A percentile compares a stretch with the other conserved stretches of the same genome.
Conservation (phyloP, 1,140 invertebrate genomes). For the Chlorops oryzae region DNA sequence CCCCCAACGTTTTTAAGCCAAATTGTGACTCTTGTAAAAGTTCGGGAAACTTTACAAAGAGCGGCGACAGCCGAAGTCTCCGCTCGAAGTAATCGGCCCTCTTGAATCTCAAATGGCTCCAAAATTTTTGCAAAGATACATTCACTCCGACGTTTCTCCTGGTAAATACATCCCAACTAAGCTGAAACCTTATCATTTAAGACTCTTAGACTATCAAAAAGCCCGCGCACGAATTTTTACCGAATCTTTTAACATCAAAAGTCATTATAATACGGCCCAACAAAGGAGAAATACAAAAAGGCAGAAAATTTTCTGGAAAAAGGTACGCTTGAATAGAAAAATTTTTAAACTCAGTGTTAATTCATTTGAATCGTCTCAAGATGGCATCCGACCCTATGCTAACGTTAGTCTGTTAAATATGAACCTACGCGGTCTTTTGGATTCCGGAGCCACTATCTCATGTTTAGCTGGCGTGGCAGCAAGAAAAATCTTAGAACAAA, state of each 20-base stretch:
- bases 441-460: constrained; percentile 14
- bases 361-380: no score
- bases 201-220: constrained; percentile 5
- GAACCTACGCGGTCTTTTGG: neutral
- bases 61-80: no score
- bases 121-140: no score
- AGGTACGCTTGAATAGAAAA: neutral
- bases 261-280: neutral
- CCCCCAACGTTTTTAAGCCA: no score
- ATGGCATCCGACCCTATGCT: constrained; percentile 15
- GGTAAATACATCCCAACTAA: no score
- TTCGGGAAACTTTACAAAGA: no score
- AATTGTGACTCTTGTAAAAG: no score
- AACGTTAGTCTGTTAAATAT: neutral
- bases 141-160: no score
- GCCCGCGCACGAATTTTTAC: constrained; percentile 1
- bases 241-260: neutral
- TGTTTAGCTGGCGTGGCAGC: constrained; percentile 6
- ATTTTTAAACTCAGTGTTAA: no score
- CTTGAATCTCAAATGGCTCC: no score
- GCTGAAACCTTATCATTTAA: constrained; percentile 12
- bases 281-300: constrained; percentile 6
- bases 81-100: no score
- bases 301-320: neutral
- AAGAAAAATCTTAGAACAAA: neutral